Base-by-base conservation (phyloP, 2,797 vertebrate species). In the Paguma larvata region DNA sequence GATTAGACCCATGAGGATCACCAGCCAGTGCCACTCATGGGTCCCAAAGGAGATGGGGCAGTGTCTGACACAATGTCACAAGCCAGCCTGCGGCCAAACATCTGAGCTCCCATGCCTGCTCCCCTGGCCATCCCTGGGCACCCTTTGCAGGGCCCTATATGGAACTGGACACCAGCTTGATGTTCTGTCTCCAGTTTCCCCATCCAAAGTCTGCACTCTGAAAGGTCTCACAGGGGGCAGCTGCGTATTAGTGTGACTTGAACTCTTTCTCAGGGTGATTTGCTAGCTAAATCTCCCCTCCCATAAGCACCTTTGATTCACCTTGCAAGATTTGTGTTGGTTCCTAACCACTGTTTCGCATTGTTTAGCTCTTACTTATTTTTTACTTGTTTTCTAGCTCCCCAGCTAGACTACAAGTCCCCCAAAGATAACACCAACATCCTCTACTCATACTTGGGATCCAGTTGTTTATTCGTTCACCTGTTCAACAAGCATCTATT, bases 201-300 rank as follows among this genome's bases (percentile, higher is more conserved):
- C 62, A 30, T n/a, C n/a, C n/a, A 70, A 92, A 86, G 8, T 73
- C 72, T 83, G 3, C 48, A 70, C 23, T 94, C 73, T 83, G 48
- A 68, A 87, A 65, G 15, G 41, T 21, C 25, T 51, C 38, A 34
- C 46, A 62, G 25, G n/a, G 75, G 59, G 70, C 68, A 92, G 16
- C 7, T 25, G 15, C 12, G 62, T 16, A 32, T 44, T 18, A 25
- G 0, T 27, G 16, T 79, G 63, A 82, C 90, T 2, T 27, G 21
- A 92, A 79, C 10, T 19, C 73, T 89, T 92, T 85, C 46, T 85
- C 83, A 18, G 48, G 79, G 34, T 44, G 88, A 38, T 82, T 80
- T 91, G 65, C 56, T 73, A 77, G 86, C 62, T 38, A 78, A 85
- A 73, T 79, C 41, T 89, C 84, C 46, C 75, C 48, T 91, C 53